Evolutionary conservation across 1,140 invertebrate species (phyloP).

Genomic region (Littorina saxatilis): DNA sequence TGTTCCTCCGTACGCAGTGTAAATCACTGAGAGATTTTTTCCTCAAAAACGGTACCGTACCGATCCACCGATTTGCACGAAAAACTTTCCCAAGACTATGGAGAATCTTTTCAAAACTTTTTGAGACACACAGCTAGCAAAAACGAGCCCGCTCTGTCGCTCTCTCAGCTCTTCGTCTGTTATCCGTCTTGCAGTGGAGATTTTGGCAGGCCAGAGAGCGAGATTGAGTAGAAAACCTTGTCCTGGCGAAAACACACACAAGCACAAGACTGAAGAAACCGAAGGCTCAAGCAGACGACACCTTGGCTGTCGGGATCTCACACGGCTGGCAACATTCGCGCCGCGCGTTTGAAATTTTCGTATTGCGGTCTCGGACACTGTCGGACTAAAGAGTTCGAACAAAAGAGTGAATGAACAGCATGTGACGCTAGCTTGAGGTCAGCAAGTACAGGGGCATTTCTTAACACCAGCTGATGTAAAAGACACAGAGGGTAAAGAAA

Average conservation of each 20-base stretch:
- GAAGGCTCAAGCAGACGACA: constrained; percentile 39
- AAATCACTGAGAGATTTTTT: no score
- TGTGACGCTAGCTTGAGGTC: no score
- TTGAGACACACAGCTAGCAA: no score
- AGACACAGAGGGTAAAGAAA: no score
- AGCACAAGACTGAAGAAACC: constrained; percentile 15
- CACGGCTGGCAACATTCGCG: constrained; percentile 32
- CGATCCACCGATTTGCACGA: neutral
- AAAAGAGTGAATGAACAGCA: no score
- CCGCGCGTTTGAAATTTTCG: neutral
- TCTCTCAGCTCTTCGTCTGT: neutral
- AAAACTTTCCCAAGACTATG: neutral
- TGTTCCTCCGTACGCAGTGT: neutral
- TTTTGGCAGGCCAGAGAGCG: constrained; percentile 28
- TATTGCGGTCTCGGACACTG: no score
- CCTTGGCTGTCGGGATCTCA: constrained; percentile 36
- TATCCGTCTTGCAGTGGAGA: constrained; percentile 14
- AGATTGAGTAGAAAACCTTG: constrained; percentile 32
- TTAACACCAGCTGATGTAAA: no score
- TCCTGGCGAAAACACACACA: constrained; percentile 32
- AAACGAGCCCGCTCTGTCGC: no score
- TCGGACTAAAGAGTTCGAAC: no score
- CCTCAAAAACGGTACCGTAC: no score
- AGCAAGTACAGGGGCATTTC: no score
- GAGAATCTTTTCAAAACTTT: neutral